phyloP scores from a whole-genome alignment of 2,113 vertebrate species.

The Protobothrops flavoviridis region DNA sequence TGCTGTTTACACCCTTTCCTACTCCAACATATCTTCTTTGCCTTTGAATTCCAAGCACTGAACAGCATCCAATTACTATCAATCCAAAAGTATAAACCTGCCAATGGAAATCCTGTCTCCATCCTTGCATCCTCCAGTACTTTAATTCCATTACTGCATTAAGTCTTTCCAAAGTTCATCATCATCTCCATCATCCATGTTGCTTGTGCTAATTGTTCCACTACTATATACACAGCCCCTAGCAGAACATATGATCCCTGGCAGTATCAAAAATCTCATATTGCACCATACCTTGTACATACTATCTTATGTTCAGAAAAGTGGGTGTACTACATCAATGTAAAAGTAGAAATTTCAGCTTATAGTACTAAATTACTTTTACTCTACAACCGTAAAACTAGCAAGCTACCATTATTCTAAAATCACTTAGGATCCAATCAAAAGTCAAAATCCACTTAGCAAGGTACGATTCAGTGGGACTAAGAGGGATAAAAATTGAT shows the following conservation, averaged over 20 bases:
- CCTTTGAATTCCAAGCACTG: not conserved
- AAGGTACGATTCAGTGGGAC: not conserved
- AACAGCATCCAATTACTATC: not conserved
- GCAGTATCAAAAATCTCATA: not conserved
- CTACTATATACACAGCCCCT: not conserved
- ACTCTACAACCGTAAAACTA: not conserved
- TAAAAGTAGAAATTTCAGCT: not conserved
- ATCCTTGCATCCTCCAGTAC: not conserved
- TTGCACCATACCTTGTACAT: not conserved
- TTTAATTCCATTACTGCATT: not conserved
- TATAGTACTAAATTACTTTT: slow-evolving; percentile 5
- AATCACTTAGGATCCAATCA: not conserved
- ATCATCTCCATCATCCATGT: not conserved
- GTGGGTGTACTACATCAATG: not conserved
- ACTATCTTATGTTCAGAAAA: not conserved
- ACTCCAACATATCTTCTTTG: not conserved
- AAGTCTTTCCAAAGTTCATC: not conserved
- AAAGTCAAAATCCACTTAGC: not conserved
- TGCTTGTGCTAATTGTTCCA: not conserved
- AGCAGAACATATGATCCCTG: not conserved
- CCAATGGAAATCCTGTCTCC: not conserved
- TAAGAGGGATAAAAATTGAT: not conserved
- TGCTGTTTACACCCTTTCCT: not conserved
- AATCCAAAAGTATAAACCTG: not conserved
- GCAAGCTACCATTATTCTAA: not conserved